Evolutionary conservation across 2,113 vertebrate genomes (phyloP).

Genomic region (Solea senegalensis): DNA sequence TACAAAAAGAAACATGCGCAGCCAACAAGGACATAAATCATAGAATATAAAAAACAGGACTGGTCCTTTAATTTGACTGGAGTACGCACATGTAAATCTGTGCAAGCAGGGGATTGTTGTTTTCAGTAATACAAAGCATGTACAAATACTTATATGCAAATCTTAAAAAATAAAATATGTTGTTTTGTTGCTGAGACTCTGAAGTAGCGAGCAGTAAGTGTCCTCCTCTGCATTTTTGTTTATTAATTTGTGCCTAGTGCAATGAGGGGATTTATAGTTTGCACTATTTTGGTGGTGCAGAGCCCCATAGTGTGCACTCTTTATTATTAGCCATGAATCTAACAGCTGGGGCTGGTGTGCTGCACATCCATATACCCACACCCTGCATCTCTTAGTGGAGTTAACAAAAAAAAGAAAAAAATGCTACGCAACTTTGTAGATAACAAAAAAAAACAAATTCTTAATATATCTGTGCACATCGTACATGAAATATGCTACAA

Average conservation of each 20-base stretch:
- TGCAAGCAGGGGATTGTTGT: conserved; percentile 12
- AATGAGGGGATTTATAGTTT: conserved; percentile 8
- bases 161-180: conserved; percentile 2
- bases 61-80: background rate
- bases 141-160: conserved; percentile 17
- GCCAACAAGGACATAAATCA: too few species aligned
- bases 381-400: conserved; percentile 32
- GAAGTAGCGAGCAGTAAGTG: background rate
- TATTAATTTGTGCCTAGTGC: conserved; percentile 1
- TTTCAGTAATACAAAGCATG: conserved; percentile 17
- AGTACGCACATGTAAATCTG: background rate
- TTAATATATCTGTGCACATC: too few species aligned
- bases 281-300: conserved; percentile 23
- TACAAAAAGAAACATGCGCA: too few species aligned
- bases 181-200: background rate
- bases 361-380: conserved; percentile 25
- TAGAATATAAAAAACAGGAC: background rate
- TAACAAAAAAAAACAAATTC: too few species aligned
- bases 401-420: too few species aligned
- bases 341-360: conserved; percentile 22
- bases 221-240: background rate
- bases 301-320: conserved; percentile 1
- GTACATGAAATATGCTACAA: too few species aligned
- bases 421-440: too few species aligned
- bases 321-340: conserved; percentile 28